phyloP scores from a whole-genome alignment of 2,888 invertebrate genomes.

The Rhorus exstirpatorius region DNA sequence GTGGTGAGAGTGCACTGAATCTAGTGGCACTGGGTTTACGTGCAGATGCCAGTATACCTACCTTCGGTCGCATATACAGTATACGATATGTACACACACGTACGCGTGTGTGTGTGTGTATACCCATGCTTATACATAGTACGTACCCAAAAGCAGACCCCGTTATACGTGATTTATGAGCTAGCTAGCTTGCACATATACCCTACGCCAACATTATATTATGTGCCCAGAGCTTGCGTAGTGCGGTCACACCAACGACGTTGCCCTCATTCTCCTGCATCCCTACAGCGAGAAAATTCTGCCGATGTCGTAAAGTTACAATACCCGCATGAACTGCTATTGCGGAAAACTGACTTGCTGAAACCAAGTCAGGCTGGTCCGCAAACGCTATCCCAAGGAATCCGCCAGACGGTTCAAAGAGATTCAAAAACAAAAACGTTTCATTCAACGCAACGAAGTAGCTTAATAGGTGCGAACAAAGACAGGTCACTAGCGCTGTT shows the following conservation, averaged over 20 bases:
- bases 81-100: not conserved
- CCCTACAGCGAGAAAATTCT: not conserved
- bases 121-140: conserved; percentile 5
- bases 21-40: conserved; percentile 75
- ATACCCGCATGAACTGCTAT: conserved; percentile 15
- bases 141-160: conserved; percentile 65
- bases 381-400: not conserved
- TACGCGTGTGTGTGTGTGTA: not conserved
- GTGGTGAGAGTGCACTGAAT: conserved; percentile 75
- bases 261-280: conserved; percentile 8
- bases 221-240: conserved; percentile 48
- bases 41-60: conserved; percentile 44
- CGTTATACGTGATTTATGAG: conserved; percentile 71
- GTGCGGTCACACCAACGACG: conserved; percentile 16
- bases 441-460: not conserved
- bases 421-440: not conserved
- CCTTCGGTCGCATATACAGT: conserved; percentile 7
- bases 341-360: not conserved
- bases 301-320: conserved; percentile 25
- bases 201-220: conserved; percentile 44
- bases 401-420: too few species aligned
- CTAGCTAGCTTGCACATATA: conserved; percentile 16
- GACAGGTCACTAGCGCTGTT: not conserved
- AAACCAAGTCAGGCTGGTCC: not conserved
- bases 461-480: not conserved